A percentile compares a stretch with the other conserved stretches of the same genome.
Evolutionary conservation across 2,797 vertebrate species (phyloP).

Genomic region (Alca torda): DNA sequence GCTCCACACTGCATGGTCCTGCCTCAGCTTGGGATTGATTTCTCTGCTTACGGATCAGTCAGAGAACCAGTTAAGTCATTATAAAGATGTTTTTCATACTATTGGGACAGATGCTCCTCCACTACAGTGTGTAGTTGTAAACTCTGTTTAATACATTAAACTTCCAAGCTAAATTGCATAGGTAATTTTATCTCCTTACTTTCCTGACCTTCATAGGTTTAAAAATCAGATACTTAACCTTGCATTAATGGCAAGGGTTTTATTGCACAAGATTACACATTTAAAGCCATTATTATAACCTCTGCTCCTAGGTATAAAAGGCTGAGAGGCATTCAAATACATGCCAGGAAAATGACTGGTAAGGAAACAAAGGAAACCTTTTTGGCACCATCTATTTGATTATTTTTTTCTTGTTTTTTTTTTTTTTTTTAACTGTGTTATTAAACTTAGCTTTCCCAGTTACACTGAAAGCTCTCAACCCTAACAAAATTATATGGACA

Average conservation of each 20-base stretch:
- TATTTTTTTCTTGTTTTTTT: neutral
- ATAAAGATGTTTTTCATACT: constrained; percentile 29
- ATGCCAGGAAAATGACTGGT: neutral
- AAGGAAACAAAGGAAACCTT: neutral
- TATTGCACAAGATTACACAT: constrained; percentile 43
- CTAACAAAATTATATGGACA: neutral
- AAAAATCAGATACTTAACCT: constrained; percentile 60
- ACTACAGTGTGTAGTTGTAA: neutral
- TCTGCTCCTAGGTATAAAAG: neutral
- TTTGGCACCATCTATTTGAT: neutral
- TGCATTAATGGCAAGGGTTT: constrained; percentile 38
- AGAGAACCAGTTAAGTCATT: constrained; percentile 4
- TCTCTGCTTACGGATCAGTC: neutral
- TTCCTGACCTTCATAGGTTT: constrained; percentile 50
- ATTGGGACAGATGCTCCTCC: constrained; percentile 5
- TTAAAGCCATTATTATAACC: constrained; percentile 55
- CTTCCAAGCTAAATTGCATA: constrained; percentile 31
- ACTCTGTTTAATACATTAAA: constrained; percentile 43
- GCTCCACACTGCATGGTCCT: neutral
- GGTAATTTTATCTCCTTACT: constrained; percentile 40
- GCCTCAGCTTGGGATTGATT: neutral
- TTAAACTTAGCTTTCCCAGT: neutral
- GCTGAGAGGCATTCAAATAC: neutral
- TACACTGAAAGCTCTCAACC: neutral
- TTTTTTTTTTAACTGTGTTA: neutral